A percentile compares a stretch with the other conserved stretches of the same genome.
Evolutionary conservation across 2,888 invertebrate genomes (phyloP).

Genomic region (Gari tellinella): DNA sequence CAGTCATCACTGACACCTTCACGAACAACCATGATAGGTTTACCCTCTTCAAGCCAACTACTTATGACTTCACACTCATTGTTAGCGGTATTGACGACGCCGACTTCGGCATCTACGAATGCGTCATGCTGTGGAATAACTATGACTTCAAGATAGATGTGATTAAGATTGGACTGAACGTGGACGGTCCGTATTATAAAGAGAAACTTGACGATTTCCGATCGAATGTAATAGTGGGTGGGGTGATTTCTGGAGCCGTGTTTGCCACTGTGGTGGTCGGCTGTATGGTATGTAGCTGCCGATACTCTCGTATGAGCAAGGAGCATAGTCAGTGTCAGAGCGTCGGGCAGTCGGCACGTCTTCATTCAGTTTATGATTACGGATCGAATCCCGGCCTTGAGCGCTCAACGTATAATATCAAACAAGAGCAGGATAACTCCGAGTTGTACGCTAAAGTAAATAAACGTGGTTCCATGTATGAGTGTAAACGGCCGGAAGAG

Average conservation of each 20-base stretch:
- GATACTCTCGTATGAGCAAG: too few relatives aligned
- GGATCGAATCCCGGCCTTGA: too few relatives aligned
- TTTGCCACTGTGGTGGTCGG: slow-evolving; percentile 31
- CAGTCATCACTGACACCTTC: slow-evolving; percentile 36
- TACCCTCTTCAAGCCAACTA: slow-evolving; percentile 23
- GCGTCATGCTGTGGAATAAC: slow-evolving; percentile 60
- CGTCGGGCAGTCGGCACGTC: too few relatives aligned
- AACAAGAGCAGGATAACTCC: too few relatives aligned
- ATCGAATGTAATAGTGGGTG: slow-evolving; percentile 42
- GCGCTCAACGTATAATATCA: too few relatives aligned
- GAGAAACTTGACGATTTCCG: slow-evolving; percentile 31
- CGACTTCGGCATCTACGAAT: slow-evolving; percentile 68
- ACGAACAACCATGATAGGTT: slow-evolving; percentile 5
- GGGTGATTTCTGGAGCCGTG: slow-evolving; percentile 28
- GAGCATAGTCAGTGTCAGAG: too few relatives aligned
- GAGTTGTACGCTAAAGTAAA: slow-evolving; percentile 33
- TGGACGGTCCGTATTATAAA: slow-evolving; percentile 51
- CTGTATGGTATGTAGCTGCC: slow-evolving; percentile 9
- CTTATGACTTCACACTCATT: slow-evolving; percentile 38
- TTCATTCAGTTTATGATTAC: too few relatives aligned
- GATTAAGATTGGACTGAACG: slow-evolving; percentile 49
- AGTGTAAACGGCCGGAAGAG: too few relatives aligned
- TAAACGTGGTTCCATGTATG: not conserved
- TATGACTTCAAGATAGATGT: slow-evolving; percentile 34
- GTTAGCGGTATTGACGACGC: slow-evolving; percentile 51